A percentile compares a stretch with the other conserved stretches of the same genome.
Evolutionary conservation across 2,113 vertebrate genomes (phyloP).

Genomic region (Labeo rohita): DNA sequence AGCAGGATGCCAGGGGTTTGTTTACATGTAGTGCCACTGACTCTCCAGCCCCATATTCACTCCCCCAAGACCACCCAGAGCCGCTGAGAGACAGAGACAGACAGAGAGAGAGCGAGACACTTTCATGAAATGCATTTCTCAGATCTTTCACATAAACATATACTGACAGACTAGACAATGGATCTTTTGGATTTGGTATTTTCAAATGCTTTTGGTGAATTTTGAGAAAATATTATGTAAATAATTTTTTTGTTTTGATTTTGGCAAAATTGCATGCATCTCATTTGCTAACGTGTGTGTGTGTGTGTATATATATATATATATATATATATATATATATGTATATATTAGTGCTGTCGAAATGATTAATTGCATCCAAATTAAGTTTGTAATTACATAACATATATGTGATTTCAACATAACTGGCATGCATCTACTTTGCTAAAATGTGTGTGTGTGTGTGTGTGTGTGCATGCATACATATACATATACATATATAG

Average conservation of each 20-base stretch:
- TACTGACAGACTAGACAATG: neutral
- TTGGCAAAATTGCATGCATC: neutral
- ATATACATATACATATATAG: no score
- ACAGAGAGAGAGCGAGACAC: conserved; percentile 74
- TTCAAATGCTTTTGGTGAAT: neutral
- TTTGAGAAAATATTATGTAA: neutral
- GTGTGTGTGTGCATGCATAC: no score
- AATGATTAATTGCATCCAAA: no score
- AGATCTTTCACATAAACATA: neutral
- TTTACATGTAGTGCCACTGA: conserved; percentile 99
- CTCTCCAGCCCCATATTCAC: conserved; percentile 97
- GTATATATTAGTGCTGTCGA: no score
- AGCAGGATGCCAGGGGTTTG: conserved; percentile 80
- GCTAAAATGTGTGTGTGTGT: no score
- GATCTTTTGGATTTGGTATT: neutral
- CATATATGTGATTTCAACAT: no score
- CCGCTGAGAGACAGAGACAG: conserved; percentile 86
- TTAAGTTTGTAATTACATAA: no score
- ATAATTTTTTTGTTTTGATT: no score
- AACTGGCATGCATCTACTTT: no score
- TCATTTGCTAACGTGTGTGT: neutral
- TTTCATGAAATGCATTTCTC: neutral
- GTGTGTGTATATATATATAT: neutral
- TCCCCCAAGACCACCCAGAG: conserved; percentile 88
- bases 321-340: neutral